These are phyloP conservation scores for Aculops lycopersici DNA, from an alignment of 1,140 invertebrate species.

Conservation along the genomic window DNA sequence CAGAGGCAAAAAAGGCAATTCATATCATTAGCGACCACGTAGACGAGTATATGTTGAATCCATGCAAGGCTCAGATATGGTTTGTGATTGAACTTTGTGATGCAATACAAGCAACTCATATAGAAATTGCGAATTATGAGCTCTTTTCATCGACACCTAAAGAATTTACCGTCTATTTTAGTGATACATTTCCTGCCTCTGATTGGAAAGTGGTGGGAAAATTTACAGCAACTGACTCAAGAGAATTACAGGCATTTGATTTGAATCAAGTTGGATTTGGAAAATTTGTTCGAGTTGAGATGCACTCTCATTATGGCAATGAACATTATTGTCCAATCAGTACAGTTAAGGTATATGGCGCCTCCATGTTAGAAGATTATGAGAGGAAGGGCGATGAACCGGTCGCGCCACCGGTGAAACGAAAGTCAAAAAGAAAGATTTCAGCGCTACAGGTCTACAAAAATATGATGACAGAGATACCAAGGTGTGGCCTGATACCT, in stretches of 20 bases:
- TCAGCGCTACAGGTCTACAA: too few relatives aligned
- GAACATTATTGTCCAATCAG: conserved; percentile 93
- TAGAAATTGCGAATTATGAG: conserved; percentile 90
- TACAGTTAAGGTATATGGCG: conserved; percentile 58
- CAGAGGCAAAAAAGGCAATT: conserved; percentile 48
- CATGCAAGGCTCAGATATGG: conserved; percentile 49
- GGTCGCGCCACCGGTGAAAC: too few relatives aligned
- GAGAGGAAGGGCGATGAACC: too few relatives aligned
- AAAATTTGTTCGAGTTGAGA: conserved; percentile 55
- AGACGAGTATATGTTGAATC: conserved; percentile 93
- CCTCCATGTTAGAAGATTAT: conserved; percentile 22
- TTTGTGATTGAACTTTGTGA: conserved; percentile 92
- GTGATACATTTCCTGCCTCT: conserved; percentile 57
- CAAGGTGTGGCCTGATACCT: too few relatives aligned
- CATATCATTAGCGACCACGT: conserved; percentile 41
- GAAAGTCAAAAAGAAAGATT: too few relatives aligned
- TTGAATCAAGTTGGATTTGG: conserved; percentile 45
- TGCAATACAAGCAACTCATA: conserved; percentile 53
- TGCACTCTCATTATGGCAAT: conserved; percentile 63
- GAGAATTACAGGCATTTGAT: conserved; percentile 54
- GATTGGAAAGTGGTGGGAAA: conserved; percentile 62
- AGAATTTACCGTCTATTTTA: conserved; percentile 42
- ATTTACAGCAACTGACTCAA: conserved; percentile 50
- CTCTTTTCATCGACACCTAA: conserved; percentile 82
- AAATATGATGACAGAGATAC: too few relatives aligned